Evolutionary conservation across 2,888 invertebrate genomes (phyloP).

Genomic region (Chironomus tentans): DNA sequence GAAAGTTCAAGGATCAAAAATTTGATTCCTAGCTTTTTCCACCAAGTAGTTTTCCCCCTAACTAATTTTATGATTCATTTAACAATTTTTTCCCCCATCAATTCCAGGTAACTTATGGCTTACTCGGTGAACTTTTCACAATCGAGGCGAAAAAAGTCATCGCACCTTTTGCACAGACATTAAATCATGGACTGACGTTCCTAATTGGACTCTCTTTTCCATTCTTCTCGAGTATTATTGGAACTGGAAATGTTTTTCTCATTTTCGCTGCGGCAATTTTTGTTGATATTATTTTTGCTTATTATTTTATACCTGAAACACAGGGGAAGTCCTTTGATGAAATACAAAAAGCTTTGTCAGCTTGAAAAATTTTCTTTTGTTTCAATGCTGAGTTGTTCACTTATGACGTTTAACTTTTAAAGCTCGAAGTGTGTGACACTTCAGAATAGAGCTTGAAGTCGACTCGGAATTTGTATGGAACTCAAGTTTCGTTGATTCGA

Average conservation of each 20-base stretch:
- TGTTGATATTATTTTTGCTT: background rate
- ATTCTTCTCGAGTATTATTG: background rate
- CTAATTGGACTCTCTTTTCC: background rate
- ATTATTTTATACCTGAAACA: constrained; percentile 1
- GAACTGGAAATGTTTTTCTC: background rate
- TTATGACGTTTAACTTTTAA: too few relatives aligned
- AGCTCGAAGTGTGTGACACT: too few relatives aligned
- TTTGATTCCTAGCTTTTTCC: too few relatives aligned
- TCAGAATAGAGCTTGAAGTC: too few relatives aligned
- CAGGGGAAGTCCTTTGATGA: background rate
- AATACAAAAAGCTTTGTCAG: background rate
- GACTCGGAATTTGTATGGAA: too few relatives aligned
- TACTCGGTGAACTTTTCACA: background rate
- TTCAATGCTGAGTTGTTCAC: too few relatives aligned
- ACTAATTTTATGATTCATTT: background rate
- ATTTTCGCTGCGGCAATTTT: background rate
- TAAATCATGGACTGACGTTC: background rate
- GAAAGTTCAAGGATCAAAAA: too few relatives aligned
- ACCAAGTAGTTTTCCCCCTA: too few relatives aligned
- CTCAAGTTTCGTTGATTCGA: too few relatives aligned
- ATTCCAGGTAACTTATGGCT: background rate
- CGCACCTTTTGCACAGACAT: background rate
- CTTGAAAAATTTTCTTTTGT: background rate
- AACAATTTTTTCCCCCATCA: background rate
- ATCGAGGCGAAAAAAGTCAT: background rate